These are phyloP conservation scores for Hirtodrosophila alboralis DNA, from an alignment of 2,888 invertebrate species.

Conservation along the genomic window DNA sequence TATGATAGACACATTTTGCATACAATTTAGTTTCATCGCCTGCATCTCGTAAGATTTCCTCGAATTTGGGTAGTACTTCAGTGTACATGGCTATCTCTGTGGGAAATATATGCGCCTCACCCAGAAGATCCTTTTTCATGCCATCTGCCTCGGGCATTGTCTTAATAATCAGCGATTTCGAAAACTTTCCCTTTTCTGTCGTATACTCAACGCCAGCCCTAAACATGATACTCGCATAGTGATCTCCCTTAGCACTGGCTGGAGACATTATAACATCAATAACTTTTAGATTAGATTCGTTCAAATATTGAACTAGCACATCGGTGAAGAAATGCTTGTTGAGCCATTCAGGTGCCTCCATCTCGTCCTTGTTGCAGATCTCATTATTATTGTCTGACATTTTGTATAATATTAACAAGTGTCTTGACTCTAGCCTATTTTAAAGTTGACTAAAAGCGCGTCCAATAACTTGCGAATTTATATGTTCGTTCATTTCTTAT, in stretches of 20 bases:
- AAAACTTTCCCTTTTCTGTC: conserved; percentile 36
- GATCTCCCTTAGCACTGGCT: conserved; percentile 63
- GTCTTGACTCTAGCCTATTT: background rate
- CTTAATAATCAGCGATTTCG: conserved; percentile 67
- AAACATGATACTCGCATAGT: conserved; percentile 74
- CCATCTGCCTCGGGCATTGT: conserved; percentile 72
- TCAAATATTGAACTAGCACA: conserved; percentile 4
- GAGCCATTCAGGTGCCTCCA: conserved; percentile 33
- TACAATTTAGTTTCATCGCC: conserved; percentile 58
- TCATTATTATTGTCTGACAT: conserved; percentile 21
- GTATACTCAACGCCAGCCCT: conserved; percentile 44
- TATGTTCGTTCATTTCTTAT: background rate
- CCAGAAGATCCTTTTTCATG: conserved; percentile 64
- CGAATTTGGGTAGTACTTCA: conserved; percentile 70
- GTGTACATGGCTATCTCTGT: conserved; percentile 77
- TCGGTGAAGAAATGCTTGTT: conserved; percentile 20
- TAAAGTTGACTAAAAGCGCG: conserved; percentile 7
- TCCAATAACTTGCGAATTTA: conserved; percentile 4
- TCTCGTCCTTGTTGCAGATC: conserved; percentile 28
- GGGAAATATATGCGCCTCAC: conserved; percentile 56
- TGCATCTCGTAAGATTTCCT: conserved; percentile 54
- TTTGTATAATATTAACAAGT: background rate
- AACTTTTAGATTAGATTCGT: conserved; percentile 33
- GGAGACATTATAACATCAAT: conserved; percentile 39
- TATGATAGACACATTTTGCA: conserved; percentile 49